These are phyloP conservation scores for Zaprionus inermis DNA, from an alignment of 1,140 invertebrate genomes.

Conservation along the genomic window DNA sequence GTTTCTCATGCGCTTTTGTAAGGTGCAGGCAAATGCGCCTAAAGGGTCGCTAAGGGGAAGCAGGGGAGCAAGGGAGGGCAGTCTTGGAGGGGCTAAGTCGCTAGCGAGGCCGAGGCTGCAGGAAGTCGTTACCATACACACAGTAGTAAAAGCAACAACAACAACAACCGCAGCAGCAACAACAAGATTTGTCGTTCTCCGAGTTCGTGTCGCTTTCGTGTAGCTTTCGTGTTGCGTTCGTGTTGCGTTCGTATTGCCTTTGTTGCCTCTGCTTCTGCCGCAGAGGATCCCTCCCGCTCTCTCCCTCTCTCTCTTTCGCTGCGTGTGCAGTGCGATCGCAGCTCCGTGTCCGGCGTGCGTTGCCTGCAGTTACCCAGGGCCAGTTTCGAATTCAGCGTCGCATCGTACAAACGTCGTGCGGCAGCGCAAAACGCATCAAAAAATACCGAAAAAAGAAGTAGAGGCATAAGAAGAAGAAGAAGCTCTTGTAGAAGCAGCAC, in stretches of 20 bases:
- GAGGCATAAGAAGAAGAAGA: conserved; percentile 4
- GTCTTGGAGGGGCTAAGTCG: not conserved
- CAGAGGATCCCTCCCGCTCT: conserved; percentile 32
- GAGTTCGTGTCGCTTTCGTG: conserved; percentile 16
- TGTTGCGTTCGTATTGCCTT: too few relatives aligned
- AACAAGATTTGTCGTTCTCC: conserved; percentile 12
- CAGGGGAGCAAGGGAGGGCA: not conserved
- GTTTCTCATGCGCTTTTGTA: conserved; percentile 36
- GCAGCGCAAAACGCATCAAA: conserved; percentile 30
- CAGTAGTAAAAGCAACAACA: conserved; percentile 41
- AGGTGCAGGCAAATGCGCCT: not conserved
- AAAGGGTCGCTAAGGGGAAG: conserved; percentile 22
- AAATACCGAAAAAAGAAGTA: not conserved
- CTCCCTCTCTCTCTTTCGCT: not conserved
- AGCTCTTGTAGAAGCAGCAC: not conserved
- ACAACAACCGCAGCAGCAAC: conserved; percentile 11
- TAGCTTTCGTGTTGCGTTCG: conserved; percentile 8
- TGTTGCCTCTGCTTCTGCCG: conserved; percentile 26
- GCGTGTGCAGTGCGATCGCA: conserved; percentile 15
- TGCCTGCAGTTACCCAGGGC: conserved; percentile 37
- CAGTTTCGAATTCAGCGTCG: conserved; percentile 74
- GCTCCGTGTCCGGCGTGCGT: conserved; percentile 11
- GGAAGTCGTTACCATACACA: conserved; percentile 49
- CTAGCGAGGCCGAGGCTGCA: conserved; percentile 33
- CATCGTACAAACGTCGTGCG: conserved; percentile 69